These are phyloP conservation scores for Julus scandinavius DNA, from an alignment of 2,888 invertebrate genomes.

Conservation along the genomic window DNA sequence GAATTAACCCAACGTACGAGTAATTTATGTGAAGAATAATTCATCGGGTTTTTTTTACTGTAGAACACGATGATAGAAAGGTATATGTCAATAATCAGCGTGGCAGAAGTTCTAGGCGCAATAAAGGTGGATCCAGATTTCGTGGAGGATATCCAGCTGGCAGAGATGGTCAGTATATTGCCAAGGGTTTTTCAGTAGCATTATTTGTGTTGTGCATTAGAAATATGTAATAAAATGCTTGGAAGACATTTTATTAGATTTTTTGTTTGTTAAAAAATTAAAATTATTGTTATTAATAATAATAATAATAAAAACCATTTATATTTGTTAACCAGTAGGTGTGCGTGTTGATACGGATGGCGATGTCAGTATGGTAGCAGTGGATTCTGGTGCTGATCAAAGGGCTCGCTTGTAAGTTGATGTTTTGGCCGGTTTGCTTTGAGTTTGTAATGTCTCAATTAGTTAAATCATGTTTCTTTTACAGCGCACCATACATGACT, in stretches of 20 bases:
- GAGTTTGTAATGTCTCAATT: no score
- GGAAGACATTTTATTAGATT: background rate
- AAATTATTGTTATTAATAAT: background rate
- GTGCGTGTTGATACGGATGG: slow-evolving; percentile 47
- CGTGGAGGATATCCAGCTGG: background rate
- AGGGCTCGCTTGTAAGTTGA: slow-evolving; percentile 49
- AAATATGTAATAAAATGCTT: background rate
- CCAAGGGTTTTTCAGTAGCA: background rate
- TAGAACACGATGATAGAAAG: slow-evolving; percentile 26
- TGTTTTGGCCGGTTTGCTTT: no score
- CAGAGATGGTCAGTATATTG: background rate
- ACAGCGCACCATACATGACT: background rate
- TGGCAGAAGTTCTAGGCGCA: slow-evolving; percentile 4
- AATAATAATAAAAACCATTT: background rate
- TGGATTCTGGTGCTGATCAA: background rate
- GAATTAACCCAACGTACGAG: no score
- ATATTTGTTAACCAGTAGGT: background rate
- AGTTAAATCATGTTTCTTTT: background rate
- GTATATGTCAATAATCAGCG: background rate
- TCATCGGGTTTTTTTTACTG: background rate
- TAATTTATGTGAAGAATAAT: no score
- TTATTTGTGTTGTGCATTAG: no score
- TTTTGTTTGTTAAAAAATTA: background rate
- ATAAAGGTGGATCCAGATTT: slow-evolving; percentile 14
- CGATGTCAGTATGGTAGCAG: slow-evolving; percentile 47